A percentile compares a stretch with the other conserved stretches of the same genome.
Conservation (phyloP, 2,113 vertebrate genomes). For the Catagonus wagneri region DNA sequence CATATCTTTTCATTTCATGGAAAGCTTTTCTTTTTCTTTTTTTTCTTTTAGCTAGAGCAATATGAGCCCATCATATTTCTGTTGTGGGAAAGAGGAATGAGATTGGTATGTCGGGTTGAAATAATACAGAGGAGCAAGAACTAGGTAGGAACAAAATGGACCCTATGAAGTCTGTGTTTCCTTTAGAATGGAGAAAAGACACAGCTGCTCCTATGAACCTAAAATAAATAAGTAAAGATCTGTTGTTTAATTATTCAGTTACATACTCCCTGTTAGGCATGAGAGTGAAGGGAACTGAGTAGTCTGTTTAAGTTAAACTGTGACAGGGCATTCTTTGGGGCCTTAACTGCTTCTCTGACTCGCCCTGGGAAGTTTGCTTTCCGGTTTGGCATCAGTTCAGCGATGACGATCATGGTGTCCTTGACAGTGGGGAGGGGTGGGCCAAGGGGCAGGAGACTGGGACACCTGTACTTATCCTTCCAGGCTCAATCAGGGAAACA, state of each 20-base stretch:
- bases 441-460: background rate
- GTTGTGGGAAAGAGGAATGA: background rate
- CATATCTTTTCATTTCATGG: background rate
- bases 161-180: constrained; percentile 15
- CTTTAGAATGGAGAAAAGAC: background rate
- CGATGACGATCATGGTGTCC: background rate
- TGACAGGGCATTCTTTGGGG: background rate
- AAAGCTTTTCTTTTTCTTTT: background rate
- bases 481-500: background rate
- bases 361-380: background rate
- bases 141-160: background rate
- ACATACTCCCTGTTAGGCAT: background rate
- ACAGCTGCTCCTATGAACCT: constrained; percentile 51
- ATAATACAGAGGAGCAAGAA: background rate
- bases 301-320: constrained; percentile 57
- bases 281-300: background rate
- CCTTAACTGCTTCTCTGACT: background rate
- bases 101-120: background rate
- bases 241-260: constrained; percentile 66
- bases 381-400: background rate
- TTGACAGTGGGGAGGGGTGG: background rate
- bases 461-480: background rate
- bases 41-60: background rate
- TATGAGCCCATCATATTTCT: background rate
- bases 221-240: constrained; percentile 70